Conservation (phyloP, 2,888 invertebrate species). For the Idaea aversata region DNA sequence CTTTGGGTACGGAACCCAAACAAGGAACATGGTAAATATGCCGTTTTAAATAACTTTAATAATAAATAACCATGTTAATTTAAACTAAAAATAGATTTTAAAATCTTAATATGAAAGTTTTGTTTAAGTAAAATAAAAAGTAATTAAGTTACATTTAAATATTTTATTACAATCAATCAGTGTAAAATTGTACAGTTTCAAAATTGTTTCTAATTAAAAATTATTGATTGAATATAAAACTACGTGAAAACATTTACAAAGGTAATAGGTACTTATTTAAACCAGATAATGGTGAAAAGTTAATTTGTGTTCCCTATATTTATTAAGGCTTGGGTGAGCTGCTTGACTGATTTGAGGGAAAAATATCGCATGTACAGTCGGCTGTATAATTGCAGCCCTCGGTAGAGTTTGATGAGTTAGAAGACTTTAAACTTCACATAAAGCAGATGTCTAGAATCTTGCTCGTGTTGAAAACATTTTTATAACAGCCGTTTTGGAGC, state of each 20-base stretch:
- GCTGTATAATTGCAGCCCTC: no score
- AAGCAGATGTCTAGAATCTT: no score
- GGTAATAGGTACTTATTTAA: neutral
- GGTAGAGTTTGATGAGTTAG: no score
- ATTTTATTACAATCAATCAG: slow-evolving; percentile 57
- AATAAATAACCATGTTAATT: no score
- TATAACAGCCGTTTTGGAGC: no score
- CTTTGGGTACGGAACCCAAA: no score
- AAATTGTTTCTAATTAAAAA: slow-evolving; percentile 45
- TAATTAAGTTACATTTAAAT: slow-evolving; percentile 29
- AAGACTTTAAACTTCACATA: no score
- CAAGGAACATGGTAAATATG: no score
- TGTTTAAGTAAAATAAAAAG: slow-evolving; percentile 16
- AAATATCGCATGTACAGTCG: no score
- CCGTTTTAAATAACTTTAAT: no score
- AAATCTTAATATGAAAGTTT: neutral
- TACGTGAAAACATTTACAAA: neutral
- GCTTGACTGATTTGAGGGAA: neutral
- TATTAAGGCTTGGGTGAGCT: neutral
- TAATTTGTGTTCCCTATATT: neutral
- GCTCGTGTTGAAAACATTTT: no score
- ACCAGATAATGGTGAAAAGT: neutral
- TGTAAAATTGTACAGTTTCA: slow-evolving; percentile 76
- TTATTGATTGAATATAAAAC: neutral
- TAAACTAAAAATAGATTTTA: no score